phyloP scores from a whole-genome alignment of 2,797 vertebrate species.

The Channallabes apus region DNA sequence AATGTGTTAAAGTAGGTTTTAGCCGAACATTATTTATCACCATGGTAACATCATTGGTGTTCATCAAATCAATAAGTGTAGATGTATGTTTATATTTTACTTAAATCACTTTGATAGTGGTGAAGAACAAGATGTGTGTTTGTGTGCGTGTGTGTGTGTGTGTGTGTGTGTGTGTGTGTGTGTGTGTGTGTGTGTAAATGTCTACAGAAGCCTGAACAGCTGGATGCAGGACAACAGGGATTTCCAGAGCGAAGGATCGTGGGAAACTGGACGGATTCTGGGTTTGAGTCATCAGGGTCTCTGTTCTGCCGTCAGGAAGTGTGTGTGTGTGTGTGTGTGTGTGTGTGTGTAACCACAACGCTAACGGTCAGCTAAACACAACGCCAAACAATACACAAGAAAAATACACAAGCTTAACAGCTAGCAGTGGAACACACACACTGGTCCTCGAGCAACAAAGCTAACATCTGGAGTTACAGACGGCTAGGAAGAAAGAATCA shows the following conservation, averaged over 20 bases:
- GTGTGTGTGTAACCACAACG: not conserved
- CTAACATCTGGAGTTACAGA: not conserved
- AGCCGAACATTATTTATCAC: not conserved
- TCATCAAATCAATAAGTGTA: not conserved
- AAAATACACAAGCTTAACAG: not conserved
- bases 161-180: constrained; percentile 23
- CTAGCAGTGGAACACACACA: not conserved
- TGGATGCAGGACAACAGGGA: constrained; percentile 53
- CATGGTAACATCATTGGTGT: not conserved
- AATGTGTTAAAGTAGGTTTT: not conserved
- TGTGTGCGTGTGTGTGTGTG: not conserved
- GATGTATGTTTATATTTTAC: not conserved
- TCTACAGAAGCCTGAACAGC: constrained; percentile 59
- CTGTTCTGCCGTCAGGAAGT: constrained; percentile 11
- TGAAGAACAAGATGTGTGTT: no score
- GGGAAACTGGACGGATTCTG: constrained; percentile 56
- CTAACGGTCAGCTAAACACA: not conserved
- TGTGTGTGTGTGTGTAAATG: constrained; percentile 15
- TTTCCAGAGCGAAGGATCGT: constrained; percentile 42
- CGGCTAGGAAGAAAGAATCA: not conserved
- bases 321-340: not conserved
- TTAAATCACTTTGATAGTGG: not conserved
- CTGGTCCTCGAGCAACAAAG: not conserved
- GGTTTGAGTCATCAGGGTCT: constrained; percentile 24
- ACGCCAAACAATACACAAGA: not conserved